Evolutionary conservation across 2,888 invertebrate genomes (phyloP).

Genomic region (Aradus depressus): DNA sequence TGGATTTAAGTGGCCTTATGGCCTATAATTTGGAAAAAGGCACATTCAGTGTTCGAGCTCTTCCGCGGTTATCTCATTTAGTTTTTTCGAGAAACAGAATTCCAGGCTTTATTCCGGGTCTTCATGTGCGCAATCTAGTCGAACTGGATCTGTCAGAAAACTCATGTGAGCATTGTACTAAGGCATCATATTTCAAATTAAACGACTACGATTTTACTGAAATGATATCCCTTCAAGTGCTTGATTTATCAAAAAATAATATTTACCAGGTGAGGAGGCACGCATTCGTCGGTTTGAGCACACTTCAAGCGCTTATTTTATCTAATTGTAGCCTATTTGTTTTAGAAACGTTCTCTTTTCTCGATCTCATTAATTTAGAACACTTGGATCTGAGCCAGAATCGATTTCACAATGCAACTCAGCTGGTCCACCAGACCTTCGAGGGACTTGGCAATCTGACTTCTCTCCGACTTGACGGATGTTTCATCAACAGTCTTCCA

Average conservation of each 20-base stretch:
- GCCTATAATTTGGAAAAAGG: conserved; percentile 41
- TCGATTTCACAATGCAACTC: neutral
- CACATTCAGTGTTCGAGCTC: conserved; percentile 40
- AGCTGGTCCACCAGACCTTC: conserved; percentile 9
- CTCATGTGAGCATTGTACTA: conserved; percentile 3
- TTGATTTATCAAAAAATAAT: conserved; percentile 15
- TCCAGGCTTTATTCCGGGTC: neutral
- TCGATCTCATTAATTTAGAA: conserved; percentile 11
- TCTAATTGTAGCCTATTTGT: conserved; percentile 16
- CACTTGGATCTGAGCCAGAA: conserved; percentile 21
- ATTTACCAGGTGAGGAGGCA: neutral
- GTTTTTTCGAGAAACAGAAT: conserved; percentile 45
- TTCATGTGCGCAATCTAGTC: conserved; percentile 13
- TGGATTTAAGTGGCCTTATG: conserved; percentile 46
- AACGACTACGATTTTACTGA: conserved; percentile 3
- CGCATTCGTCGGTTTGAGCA: conserved; percentile 2
- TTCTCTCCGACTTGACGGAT: conserved; percentile 8
- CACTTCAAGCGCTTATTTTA: conserved; percentile 6
- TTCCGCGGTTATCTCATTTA: conserved; percentile 44
- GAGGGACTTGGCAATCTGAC: conserved; percentile 13
- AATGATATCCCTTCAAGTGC: conserved; percentile 7
- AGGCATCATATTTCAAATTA: conserved; percentile 6
- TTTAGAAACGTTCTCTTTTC: conserved; percentile 13
- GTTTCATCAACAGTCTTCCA: conserved; percentile 29
- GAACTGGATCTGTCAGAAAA: conserved; percentile 20